A percentile compares a stretch with the other conserved stretches of the same genome.
Evolutionary conservation across 2,888 invertebrate genomes (phyloP).

Genomic region (Operophtera brumata): DNA sequence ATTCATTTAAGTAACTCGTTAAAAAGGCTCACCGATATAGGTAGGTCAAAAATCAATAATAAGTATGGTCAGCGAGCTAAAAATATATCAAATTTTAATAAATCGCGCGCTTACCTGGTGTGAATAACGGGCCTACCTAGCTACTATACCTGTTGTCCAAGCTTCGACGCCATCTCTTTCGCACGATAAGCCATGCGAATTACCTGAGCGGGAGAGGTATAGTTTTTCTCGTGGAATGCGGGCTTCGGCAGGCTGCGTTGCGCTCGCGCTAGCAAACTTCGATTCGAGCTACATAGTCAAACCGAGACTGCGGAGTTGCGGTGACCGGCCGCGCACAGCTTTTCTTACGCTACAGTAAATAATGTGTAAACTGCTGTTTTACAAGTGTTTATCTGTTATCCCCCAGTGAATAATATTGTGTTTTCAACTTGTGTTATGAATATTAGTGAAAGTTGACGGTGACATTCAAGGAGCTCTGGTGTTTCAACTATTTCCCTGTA

Average conservation of each 20-base stretch:
- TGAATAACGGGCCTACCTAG: conserved; percentile 74
- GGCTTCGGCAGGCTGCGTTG: conserved; percentile 39
- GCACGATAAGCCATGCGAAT: conserved; percentile 24
- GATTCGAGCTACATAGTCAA: conserved; percentile 58
- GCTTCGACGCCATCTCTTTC: conserved; percentile 25
- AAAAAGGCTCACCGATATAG: too few relatives aligned
- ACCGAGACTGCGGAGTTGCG: conserved; percentile 53
- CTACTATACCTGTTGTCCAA: conserved; percentile 41
- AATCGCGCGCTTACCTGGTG: conserved; percentile 58
- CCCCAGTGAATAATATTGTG: conserved; percentile 67
- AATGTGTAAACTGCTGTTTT: conserved; percentile 68
- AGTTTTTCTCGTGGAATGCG: conserved; percentile 72
- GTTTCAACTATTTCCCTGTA: conserved; percentile 69
- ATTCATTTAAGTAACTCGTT: too few relatives aligned
- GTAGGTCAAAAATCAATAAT: too few relatives aligned
- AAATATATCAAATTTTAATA: conserved; percentile 41
- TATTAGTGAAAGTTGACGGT: conserved; percentile 72
- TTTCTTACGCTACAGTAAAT: conserved; percentile 52
- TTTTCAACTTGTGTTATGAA: conserved; percentile 72
- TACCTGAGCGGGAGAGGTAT: conserved; percentile 53
- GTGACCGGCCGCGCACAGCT: conserved; percentile 52
- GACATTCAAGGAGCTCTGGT: conserved; percentile 63
- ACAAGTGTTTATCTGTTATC: conserved; percentile 58
- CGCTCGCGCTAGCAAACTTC: conserved; percentile 65
- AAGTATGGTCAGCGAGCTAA: too few relatives aligned